These are phyloP conservation scores for Artibeus jamaicensis DNA, from an alignment of 2,797 vertebrate species.

Conservation along the genomic window DNA sequence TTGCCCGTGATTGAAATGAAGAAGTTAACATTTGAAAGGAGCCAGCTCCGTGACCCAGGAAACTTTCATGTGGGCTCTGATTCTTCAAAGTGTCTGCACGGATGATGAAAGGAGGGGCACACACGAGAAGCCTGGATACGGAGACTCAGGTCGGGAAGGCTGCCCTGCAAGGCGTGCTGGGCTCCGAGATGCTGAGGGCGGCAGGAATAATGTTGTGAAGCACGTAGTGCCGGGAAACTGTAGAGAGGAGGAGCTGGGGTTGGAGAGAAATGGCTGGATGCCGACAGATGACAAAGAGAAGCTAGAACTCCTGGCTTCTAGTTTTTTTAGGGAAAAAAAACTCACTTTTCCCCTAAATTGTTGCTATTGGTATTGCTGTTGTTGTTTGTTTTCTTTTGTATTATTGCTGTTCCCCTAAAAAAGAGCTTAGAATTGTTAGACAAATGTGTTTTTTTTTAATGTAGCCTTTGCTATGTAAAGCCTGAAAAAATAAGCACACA, in stretches of 20 bases:
- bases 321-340: too few species aligned
- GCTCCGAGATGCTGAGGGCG: neutral
- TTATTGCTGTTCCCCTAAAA: neutral
- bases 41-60: neutral
- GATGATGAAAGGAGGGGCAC: neutral
- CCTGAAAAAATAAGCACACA: neutral
- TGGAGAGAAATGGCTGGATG: neutral
- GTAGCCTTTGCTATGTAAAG: neutral
- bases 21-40: neutral
- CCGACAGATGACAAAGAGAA: neutral
- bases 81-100: neutral
- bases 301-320: fast-evolving
- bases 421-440: neutral
- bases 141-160: neutral
- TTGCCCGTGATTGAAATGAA: neutral
- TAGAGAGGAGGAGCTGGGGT: neutral
- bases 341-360: neutral
- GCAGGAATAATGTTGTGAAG: neutral
- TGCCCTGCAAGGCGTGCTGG: neutral
- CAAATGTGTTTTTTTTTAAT: neutral
- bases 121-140: neutral
- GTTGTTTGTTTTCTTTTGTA: neutral
- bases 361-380: neutral
- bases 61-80: neutral
- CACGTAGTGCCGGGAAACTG: neutral